These are phyloP conservation scores for Rhingia campestris DNA, from an alignment of 2,888 invertebrate genomes.

Conservation along the genomic window DNA sequence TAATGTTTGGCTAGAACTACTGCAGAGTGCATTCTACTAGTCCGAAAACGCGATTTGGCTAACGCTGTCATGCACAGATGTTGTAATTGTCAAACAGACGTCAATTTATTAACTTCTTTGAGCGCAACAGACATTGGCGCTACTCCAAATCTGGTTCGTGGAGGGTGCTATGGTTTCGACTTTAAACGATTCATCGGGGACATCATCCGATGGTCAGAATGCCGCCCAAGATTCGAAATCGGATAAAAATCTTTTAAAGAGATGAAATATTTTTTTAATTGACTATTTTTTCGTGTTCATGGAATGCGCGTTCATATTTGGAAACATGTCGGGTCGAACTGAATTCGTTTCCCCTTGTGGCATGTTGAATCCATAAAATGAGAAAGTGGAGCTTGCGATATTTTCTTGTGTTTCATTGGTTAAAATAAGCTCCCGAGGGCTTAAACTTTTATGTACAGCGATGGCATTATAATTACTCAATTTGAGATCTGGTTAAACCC, in stretches of 20 bases:
- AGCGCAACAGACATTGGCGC: conserved; percentile 15
- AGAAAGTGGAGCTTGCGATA: neutral
- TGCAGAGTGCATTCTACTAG: conserved; percentile 44
- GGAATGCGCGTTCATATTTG: neutral
- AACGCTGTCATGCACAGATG: conserved; percentile 27
- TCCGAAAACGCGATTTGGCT: conserved; percentile 37
- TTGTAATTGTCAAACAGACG: conserved; percentile 42
- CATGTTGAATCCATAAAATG: neutral
- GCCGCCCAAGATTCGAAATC: neutral
- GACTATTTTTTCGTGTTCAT: neutral
- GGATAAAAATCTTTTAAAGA: neutral
- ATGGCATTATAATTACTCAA: no score
- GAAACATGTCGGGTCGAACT: conserved; percentile 11
- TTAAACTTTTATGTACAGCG: no score
- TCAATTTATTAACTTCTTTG: conserved; percentile 43
- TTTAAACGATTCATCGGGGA: neutral
- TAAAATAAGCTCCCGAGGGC: no score
- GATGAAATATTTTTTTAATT: conserved; percentile 12
- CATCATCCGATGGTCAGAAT: conserved; percentile 4
- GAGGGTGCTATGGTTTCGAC: no score
- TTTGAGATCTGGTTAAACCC: no score
- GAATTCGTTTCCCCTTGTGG: conserved; percentile 2
- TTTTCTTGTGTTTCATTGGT: no score
- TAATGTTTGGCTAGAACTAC: conserved; percentile 46
- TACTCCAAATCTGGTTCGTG: conserved; percentile 25